phyloP scores from a whole-genome alignment of 2,888 invertebrate genomes.

The Ferdinandea cuprea region DNA sequence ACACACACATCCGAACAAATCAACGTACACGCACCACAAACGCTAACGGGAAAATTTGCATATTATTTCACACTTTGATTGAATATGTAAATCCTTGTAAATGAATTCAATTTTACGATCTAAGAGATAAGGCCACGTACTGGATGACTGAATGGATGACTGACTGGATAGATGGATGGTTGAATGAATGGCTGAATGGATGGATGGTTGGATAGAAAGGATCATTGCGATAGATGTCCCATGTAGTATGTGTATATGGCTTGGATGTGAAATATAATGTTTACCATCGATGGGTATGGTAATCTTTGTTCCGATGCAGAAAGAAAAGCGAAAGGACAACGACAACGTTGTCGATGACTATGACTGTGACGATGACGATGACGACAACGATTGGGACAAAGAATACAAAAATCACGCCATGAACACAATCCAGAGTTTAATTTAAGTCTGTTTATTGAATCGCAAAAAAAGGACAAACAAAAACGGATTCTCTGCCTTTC shows the following conservation, averaged over 20 bases:
- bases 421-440: conserved; percentile 61
- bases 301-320: conserved; percentile 59
- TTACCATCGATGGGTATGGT: conserved; percentile 60
- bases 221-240: conserved; percentile 58
- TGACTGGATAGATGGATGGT: conserved; percentile 70
- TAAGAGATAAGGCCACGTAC: conserved; percentile 76
- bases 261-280: conserved; percentile 42
- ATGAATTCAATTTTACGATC: conserved; percentile 78
- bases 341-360: background rate
- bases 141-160: conserved; percentile 72
- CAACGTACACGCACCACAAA: conserved; percentile 50
- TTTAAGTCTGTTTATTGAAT: conserved; percentile 68
- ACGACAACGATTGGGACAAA: conserved; percentile 15
- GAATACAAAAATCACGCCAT: conserved; percentile 48
- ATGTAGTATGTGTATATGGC: conserved; percentile 28
- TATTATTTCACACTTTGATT: conserved; percentile 78
- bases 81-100: conserved; percentile 78
- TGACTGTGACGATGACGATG: background rate
- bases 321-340: conserved; percentile 68
- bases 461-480: background rate
- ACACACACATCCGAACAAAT: conserved; percentile 11
- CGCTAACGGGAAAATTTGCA: conserved; percentile 75
- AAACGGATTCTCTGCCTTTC: conserved; percentile 35
- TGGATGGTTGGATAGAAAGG: conserved; percentile 57
- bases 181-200: conserved; percentile 58